Evolutionary conservation across 2,113 vertebrate species (phyloP), one percentile per base, ranked within the genome.

Genomic region (Misgurnus anguillicaudatus): DNA sequence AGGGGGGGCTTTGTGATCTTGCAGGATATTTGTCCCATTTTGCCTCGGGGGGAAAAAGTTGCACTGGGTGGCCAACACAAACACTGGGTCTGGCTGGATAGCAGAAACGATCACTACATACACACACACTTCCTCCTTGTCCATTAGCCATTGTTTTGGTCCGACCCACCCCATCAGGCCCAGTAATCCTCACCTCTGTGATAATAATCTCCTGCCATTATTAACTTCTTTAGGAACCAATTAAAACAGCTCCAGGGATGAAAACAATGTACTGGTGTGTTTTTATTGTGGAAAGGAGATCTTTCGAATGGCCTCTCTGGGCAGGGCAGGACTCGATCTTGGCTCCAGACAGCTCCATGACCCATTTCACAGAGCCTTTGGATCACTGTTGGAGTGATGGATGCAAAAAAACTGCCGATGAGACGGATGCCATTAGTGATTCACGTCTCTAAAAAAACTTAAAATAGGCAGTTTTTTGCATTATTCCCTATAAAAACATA

Each of bases 1-100:
- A 58, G 41, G 74, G 77, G 31, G 36, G 53, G n/a, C 24, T 31
- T 67, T 55, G 6, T 65, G 74, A 77, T 55, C 47, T 39, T 14
- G 60, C 41, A 70, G 74, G 57, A 75, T 83, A 79, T 67, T 60
- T 79, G 47, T 74, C 16, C 66, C 63, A n/a, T 61, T 21, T 5
- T 38, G 80, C 45, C 66, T 65, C 61, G 47, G 66, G 57, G 58
- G 75, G 19, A 77, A 61, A 55, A 41, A 67, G 74, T 38, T 69
- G 75, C 63, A 48, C 61, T 83, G 65, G 74, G 76, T 79, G 79
- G 76, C 76, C 79, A 85, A 82, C 65, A 77, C 69, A 82, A 84
- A 83, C 75, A 83, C 19, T 74, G 53, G 51, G 31, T 14, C 62
- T 48, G 39, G 45, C 47, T 67, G 66, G 61, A 36, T 38, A 81